Conservation (phyloP, 2,888 invertebrate species). For the Augiades crinisus region DNA sequence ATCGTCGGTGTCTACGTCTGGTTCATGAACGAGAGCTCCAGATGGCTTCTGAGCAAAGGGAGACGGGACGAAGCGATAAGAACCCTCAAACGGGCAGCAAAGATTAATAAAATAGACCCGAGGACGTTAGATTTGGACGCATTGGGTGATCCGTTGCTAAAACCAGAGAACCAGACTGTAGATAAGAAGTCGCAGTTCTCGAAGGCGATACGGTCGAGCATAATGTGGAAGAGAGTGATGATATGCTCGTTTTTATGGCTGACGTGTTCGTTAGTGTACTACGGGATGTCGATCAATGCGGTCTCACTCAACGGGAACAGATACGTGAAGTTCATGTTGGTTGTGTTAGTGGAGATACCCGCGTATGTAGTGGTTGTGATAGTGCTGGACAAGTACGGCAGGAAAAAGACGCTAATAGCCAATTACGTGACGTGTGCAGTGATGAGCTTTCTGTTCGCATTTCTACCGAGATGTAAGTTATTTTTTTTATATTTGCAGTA, state of each 20-base stretch:
- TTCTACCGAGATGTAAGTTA: conserved; percentile 82
- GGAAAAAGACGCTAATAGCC: conserved; percentile 83
- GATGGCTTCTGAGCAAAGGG: conserved; percentile 89
- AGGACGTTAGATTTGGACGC: conserved; percentile 68
- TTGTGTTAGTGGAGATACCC: conserved; percentile 85
- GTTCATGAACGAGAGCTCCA: conserved; percentile 87
- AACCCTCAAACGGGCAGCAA: conserved; percentile 84
- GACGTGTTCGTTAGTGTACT: conserved; percentile 89
- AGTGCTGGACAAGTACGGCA: conserved; percentile 84
- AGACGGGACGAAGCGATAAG: conserved; percentile 83
- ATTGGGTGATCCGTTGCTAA: conserved; percentile 66
- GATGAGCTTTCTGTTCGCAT: conserved; percentile 82
- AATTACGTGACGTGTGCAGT: conserved; percentile 83
- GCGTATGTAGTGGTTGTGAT: conserved; percentile 85
- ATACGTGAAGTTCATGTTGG: conserved; percentile 88
- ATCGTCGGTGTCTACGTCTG: conserved; percentile 86
- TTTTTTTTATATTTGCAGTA: too few species aligned
- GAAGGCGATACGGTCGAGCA: conserved; percentile 78
- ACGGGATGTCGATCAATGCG: conserved; percentile 89
- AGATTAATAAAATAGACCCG: conserved; percentile 81
- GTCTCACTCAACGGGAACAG: conserved; percentile 87
- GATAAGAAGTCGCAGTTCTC: conserved; percentile 66
- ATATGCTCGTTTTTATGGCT: conserved; percentile 90
- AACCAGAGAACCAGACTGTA: conserved; percentile 49
- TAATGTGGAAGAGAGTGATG: conserved; percentile 80